Conservation (phyloP, 2,113 vertebrate species). For the Siphamia tubifer region DNA sequence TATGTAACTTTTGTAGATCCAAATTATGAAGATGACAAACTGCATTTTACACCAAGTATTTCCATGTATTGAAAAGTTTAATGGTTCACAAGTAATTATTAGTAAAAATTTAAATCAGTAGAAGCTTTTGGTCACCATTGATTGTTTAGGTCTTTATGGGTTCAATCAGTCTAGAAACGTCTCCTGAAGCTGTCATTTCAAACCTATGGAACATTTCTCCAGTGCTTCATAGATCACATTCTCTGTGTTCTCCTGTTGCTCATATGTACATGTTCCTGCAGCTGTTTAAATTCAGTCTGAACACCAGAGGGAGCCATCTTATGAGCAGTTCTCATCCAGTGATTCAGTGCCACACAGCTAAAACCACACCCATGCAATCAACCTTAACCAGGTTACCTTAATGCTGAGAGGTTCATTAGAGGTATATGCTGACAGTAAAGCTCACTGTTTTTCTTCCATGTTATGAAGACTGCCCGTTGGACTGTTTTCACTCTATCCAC, state of each 20-base stretch:
- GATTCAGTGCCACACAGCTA: neutral
- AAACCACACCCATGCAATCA: slow-evolving; percentile 19
- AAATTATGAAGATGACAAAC: no score
- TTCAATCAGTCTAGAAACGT: no score
- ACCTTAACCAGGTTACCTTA: neutral
- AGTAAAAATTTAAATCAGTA: no score
- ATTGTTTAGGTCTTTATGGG: no score
- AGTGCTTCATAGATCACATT: no score
- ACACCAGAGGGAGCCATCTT: slow-evolving; percentile 61
- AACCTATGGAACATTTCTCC: neutral
- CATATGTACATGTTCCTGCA: neutral
- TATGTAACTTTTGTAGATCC: no score
- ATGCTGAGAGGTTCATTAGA: slow-evolving; percentile 18
- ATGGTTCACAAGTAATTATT: no score
- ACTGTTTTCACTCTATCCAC: neutral
- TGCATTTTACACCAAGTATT: no score
- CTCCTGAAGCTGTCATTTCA: no score
- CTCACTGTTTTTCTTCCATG: neutral
- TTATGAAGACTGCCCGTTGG: neutral
- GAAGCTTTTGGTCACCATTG: no score
- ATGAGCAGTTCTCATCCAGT: neutral
- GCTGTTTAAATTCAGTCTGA: slow-evolving; percentile 1
- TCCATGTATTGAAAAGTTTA: no score
- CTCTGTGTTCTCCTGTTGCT: neutral
- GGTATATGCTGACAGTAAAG: neutral